phyloP scores from a whole-genome alignment of 53 echinoderm and acorn worm species.

The Antedon mediterranea region DNA sequence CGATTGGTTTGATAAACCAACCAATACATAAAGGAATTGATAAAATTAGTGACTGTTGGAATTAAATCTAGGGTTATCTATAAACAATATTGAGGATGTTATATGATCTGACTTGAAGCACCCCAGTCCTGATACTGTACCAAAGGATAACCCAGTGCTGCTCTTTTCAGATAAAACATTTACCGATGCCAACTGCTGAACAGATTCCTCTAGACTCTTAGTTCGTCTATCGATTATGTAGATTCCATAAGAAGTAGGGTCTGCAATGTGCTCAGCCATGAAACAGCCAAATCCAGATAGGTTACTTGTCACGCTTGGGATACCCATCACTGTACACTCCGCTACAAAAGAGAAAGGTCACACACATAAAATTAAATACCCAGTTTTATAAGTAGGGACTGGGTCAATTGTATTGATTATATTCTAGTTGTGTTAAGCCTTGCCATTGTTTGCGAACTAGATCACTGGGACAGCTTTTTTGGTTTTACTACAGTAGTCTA shows the following conservation, averaged over 20 bases:
- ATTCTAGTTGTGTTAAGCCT: too few relatives aligned
- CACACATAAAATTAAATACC: too few relatives aligned
- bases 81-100: too few relatives aligned
- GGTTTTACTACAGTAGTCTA: too few relatives aligned
- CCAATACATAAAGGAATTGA: background rate
- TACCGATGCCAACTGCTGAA: conserved; percentile 79
- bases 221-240: conserved; percentile 95
- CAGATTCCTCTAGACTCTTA: conserved; percentile 71
- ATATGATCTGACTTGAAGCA: too few relatives aligned
- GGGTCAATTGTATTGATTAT: too few relatives aligned
- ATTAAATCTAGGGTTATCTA: background rate
- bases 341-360: conserved; percentile 18
- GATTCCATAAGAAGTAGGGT: conserved; percentile 94
- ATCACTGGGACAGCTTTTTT: too few relatives aligned
- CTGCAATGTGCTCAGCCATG: conserved; percentile 72
- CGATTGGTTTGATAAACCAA: too few relatives aligned
- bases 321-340: conserved; percentile 96
- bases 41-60: background rate
- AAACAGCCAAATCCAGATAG: conserved; percentile 85
- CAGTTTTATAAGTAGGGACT: too few relatives aligned
- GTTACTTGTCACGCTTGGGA: conserved; percentile 87
- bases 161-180: conserved; percentile 4
- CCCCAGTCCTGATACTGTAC: too few relatives aligned
- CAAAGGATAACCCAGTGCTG: too few relatives aligned
- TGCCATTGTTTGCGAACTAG: too few relatives aligned